Evolutionary conservation across 2,113 vertebrate genomes (phyloP), one percentile per base, ranked within the genome.

Genomic region (Syngnathus typhle): DNA sequence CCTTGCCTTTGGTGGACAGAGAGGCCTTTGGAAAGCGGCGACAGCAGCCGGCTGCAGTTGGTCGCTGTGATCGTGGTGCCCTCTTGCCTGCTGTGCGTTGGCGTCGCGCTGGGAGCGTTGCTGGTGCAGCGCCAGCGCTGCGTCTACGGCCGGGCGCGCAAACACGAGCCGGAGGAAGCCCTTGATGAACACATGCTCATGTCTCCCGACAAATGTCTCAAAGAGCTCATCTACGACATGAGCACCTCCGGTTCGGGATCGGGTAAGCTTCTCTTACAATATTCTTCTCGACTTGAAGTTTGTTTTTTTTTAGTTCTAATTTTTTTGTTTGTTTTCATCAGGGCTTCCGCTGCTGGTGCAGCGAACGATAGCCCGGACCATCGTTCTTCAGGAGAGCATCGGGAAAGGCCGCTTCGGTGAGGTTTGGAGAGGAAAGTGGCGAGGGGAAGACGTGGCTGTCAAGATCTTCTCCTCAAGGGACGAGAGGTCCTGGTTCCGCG

Each of bases 391-490:
- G 87, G 95, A 98, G 68, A 93, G 91, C 0, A 94, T 98, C 0
- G 96, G 96, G 0, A 99, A 99, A 77, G 96, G 97, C 1, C 91
- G 95, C 0, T 99, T 95, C 13, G 97, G 96, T 0, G 97, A 98
- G 74, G 96, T 99, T 65, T 98, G 96, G 95, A 91, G 91, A 1
- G 97, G 97, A 32, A 94, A 92, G n/a, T 98, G 96, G 97, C 92
- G 95, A 0, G 97, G 96, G 7, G 95, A 98, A 79, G 97, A 99
- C 0, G 97, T 98, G 10, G 97, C 97, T 1, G 96, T 99, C 78
- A 99, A 99, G 85, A 99, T 99, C 87, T 99, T 99, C 89, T 98
- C 95, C 68, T 96, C 97, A 37, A 89, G 95, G 71, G 95, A 99
- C 0, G 96, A 99, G 76, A 87, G 95, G 15, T 99, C 97, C 11